A percentile compares a stretch with the other conserved stretches of the same genome.
These are phyloP conservation scores for Eurosta solidaginis DNA, from an alignment of 1,140 invertebrate species.

Conservation along the genomic window DNA sequence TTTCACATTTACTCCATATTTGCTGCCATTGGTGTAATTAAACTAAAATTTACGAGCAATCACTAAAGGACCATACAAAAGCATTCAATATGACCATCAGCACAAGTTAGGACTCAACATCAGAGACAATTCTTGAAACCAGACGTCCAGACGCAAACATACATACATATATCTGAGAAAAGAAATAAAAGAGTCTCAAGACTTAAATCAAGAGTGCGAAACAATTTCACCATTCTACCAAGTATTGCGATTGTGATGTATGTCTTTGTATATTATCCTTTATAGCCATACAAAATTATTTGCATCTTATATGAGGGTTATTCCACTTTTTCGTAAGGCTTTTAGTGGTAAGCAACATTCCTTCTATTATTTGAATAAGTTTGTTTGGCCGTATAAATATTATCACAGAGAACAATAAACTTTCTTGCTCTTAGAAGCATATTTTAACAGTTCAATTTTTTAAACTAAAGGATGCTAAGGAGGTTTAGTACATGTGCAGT, in stretches of 20 bases:
- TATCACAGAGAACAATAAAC: too few species aligned
- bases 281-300: too few species aligned
- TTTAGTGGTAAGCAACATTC: too few species aligned
- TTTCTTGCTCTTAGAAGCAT: too few species aligned
- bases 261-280: background rate
- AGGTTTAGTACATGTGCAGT: too few species aligned
- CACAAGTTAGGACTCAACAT: background rate
- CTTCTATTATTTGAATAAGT: too few species aligned
- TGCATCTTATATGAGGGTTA: too few species aligned
- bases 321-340: too few species aligned
- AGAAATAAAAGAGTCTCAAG: background rate
- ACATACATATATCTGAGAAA: background rate
- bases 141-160: background rate
- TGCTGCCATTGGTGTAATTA: constrained; percentile 21
- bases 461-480: too few species aligned
- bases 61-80: background rate
- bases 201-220: background rate
- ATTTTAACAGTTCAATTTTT: too few species aligned
- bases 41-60: constrained; percentile 22
- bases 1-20: background rate
- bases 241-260: background rate
- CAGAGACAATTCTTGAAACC: background rate
- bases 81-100: background rate
- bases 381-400: too few species aligned
- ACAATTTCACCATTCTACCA: background rate